phyloP scores from a whole-genome alignment of 2,888 invertebrate species.

The Trypoxylon attenuatum region DNA sequence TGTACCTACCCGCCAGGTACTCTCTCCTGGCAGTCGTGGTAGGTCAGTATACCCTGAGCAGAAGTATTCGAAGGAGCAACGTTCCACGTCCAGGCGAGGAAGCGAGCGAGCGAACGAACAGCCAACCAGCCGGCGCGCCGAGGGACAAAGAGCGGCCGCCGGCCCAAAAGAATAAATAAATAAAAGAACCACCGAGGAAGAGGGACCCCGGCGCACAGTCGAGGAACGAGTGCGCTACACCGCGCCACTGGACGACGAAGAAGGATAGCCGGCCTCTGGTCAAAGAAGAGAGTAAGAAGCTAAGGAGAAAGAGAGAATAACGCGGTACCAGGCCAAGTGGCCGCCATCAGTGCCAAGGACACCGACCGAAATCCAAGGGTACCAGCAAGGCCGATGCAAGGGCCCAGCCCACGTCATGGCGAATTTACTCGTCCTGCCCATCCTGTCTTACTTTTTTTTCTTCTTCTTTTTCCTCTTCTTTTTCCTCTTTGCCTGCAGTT shows the following conservation, averaged over 20 bases:
- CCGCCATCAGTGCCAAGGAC: constrained; percentile 61
- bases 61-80: constrained; percentile 61
- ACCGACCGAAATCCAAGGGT: constrained; percentile 61
- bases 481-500: not conserved
- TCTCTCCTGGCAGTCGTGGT: constrained; percentile 52
- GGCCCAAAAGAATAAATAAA: constrained; percentile 60
- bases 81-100: constrained; percentile 54
- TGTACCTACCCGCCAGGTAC: constrained; percentile 58
- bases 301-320: constrained; percentile 43
- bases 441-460: not conserved
- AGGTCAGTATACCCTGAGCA: constrained; percentile 56
- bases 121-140: constrained; percentile 57
- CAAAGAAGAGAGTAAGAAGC: constrained; percentile 28
- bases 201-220: constrained; percentile 3
- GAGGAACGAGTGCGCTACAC: constrained; percentile 7
- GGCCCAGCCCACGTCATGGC: constrained; percentile 48
- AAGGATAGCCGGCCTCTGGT: constrained; percentile 13
- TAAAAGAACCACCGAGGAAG: constrained; percentile 38
- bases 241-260: constrained; percentile 9
- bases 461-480: not conserved
- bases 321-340: constrained; percentile 53
- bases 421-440: constrained; percentile 35
- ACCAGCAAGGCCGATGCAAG: constrained; percentile 47
- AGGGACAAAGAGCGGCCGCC: constrained; percentile 61
- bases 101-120: constrained; percentile 15